Base-by-base conservation (phyloP, 2,113 vertebrate species). In the Murina feae region DNA sequence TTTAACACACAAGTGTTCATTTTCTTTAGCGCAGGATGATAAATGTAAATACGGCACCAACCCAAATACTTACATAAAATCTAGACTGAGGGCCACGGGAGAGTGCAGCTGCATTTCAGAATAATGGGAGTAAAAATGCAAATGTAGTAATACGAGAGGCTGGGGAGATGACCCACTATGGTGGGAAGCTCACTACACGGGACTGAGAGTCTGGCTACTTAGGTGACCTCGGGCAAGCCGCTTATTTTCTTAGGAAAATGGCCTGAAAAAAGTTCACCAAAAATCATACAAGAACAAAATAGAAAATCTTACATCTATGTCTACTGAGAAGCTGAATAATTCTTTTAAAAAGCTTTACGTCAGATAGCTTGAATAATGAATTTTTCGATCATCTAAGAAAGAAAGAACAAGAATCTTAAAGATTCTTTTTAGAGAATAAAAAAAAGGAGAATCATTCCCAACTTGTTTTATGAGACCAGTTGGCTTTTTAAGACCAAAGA, bases 401-500 rank as follows among this genome's bases (percentile, higher is more conserved):
- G 44, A 58, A 81, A 21, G 53, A 87, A 78, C 23, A 84, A 16
- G 71, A 83, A 49, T 84, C 11, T 60, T 68, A 49, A 69, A 72
- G n/a, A 74, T 14, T 2, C 49, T 53, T 83, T 32, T 35, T 9
- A 84, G 44, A 88, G 65, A 79, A 66, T 79, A 51, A 68, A 83
- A 68, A 83, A 90, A 44, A 30, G 58, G 35, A 80, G 81, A 92
- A n/a, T 35, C 83, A 93, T 85, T 88, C 16, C 13, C 23, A 72
- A 55, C 6, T 88, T 79, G 7, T 86, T 86, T 87, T 21, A 84
- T 58, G 60, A 93, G 18, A 65, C 4, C 3, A 71, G 35, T 93
- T 95, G 69, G 49, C 68, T 91, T 86, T 85, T 37, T 75, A n/a
- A 93, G 17, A 79, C 5, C 18, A 93, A 95, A 91, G 68, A 92